These are phyloP conservation scores for Trichonephila inaurata DNA, from an alignment of 1,140 invertebrate species.

Conservation along the genomic window DNA sequence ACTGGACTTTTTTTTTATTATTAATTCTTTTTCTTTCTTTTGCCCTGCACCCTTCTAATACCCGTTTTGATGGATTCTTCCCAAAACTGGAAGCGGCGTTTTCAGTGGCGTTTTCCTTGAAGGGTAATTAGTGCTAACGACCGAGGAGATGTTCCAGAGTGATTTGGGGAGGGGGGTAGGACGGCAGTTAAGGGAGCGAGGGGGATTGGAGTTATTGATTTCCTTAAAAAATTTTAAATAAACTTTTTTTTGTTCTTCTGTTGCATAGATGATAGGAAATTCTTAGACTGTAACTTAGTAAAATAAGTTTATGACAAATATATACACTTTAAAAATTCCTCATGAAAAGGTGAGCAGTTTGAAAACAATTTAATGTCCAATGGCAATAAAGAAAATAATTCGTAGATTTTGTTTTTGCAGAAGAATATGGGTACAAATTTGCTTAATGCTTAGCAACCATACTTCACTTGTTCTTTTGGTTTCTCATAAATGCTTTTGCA, in stretches of 20 bases:
- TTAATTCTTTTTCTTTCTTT: neutral
- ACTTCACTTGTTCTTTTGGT: too few species aligned
- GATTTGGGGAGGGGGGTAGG: neutral
- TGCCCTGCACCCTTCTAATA: neutral
- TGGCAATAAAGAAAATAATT: too few species aligned
- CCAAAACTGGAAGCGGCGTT: conserved; percentile 3
- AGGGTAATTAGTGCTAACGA: conserved; percentile 57
- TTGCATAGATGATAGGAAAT: neutral
- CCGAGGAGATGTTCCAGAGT: conserved; percentile 2
- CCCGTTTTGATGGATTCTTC: conserved; percentile 52
- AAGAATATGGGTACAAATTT: too few species aligned
- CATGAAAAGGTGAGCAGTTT: too few species aligned
- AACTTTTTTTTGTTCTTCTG: neutral
- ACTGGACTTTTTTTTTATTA: neutral
- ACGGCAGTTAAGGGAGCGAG: neutral
- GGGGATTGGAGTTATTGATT: neutral
- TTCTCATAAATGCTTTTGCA: too few species aligned
- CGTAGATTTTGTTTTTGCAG: too few species aligned
- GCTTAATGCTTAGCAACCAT: too few species aligned
- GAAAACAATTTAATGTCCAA: too few species aligned
- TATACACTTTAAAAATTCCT: neutral
- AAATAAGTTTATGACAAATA: neutral
- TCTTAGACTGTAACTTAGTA: neutral
- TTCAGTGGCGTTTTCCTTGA: conserved; percentile 14
- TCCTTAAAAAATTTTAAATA: neutral